Evolutionary conservation across 2,888 invertebrate genomes (phyloP).

Genomic region (Protophormia terraenovae): DNA sequence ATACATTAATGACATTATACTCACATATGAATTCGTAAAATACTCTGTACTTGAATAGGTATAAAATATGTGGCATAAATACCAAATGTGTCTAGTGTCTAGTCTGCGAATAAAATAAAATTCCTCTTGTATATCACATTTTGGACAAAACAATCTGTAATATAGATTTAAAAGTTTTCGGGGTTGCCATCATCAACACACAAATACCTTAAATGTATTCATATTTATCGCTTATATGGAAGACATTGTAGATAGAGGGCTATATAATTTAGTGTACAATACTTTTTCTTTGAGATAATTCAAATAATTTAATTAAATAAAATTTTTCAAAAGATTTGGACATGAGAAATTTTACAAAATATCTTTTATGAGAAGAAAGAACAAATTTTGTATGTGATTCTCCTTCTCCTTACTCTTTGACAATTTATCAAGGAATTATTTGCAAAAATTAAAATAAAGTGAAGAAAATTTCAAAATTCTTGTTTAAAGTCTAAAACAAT

Average conservation of each 20-base stretch:
- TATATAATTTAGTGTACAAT: background rate
- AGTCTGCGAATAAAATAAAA: background rate
- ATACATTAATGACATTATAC: background rate
- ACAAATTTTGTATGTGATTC: too few relatives aligned
- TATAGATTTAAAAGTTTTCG: background rate
- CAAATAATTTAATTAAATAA: too few relatives aligned
- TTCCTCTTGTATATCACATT: constrained; percentile 13
- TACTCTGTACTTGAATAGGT: background rate
- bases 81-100: constrained; percentile 10
- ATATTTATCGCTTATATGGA: background rate
- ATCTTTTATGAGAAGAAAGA: too few relatives aligned
- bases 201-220: background rate
- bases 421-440: too few relatives aligned
- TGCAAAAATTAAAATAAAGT: too few relatives aligned
- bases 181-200: background rate
- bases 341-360: too few relatives aligned
- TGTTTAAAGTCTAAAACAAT: too few relatives aligned
- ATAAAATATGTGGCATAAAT: background rate
- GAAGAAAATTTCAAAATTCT: too few relatives aligned
- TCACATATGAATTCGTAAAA: background rate
- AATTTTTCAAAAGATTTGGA: too few relatives aligned
- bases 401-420: too few relatives aligned
- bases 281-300: too few relatives aligned
- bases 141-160: constrained; percentile 2
- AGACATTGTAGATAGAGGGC: background rate